phyloP scores from a whole-genome alignment of 2,797 vertebrate genomes.

The Diceros bicornis region DNA sequence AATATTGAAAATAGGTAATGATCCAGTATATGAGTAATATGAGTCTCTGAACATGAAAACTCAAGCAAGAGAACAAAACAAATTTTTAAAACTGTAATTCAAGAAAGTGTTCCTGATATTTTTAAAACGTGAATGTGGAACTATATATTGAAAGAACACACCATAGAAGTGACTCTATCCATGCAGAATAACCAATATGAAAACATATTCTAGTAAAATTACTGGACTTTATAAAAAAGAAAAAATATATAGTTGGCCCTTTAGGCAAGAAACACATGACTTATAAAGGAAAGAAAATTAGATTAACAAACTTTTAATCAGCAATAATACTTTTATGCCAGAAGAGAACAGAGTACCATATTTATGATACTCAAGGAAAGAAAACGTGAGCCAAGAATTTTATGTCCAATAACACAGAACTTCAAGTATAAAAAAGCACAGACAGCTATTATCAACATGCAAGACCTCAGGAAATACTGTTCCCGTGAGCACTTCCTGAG shows the following conservation, averaged over 20 bases:
- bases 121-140: neutral
- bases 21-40: neutral
- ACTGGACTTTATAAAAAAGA: neutral
- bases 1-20: neutral
- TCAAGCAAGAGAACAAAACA: neutral
- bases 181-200: neutral
- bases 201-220: neutral
- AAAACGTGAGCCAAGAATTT: neutral
- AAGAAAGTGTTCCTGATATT: neutral
- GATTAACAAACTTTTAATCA: neutral
- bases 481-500: neutral
- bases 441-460: neutral
- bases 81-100: neutral
- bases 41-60: neutral
- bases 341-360: neutral
- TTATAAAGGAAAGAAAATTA: neutral
- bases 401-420: neutral
- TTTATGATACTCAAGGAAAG: neutral
- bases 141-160: neutral
- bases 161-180: neutral
- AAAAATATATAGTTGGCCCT: neutral
- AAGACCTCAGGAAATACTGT: neutral
- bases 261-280: neutral
- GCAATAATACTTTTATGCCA: neutral
- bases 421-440: conserved; percentile 2